Evolutionary conservation across 2,888 invertebrate genomes (phyloP), one percentile per base, ranked within the genome.

Genomic region (Fragum whitleyi): DNA sequence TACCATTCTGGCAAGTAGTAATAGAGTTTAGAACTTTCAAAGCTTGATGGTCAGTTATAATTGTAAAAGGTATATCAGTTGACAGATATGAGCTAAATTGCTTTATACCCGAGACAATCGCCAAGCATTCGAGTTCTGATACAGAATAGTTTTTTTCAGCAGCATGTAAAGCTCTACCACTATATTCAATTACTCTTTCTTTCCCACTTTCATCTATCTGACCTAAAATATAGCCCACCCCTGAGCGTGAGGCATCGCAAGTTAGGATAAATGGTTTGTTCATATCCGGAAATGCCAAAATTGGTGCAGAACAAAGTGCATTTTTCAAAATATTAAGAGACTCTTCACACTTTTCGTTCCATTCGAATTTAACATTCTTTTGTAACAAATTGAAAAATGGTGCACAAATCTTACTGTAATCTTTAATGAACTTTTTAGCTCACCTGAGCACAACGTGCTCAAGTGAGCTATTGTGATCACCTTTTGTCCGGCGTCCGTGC

Each of bases 21-120:
- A n/a, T n/a, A n/a, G n/a, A n/a, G n/a, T n/a, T n/a, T n/a, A n/a
- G 28, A 61, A 14, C 32, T 61, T 59, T 75, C 0, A 85, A 62
- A 14, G 86, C 75, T 47, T 77, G 68, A 73, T 88, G 86, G 42
- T 88, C 88, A 26, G 88, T 88, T 7, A 68, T 42, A 39, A 86
- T 65, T 19, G n/a, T n/a, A n/a, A n/a, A n/a, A n/a, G n/a, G n/a
- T n/a, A n/a, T n/a, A n/a, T n/a, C n/a, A n/a, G n/a, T n/a, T n/a
- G n/a, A n/a, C n/a, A n/a, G n/a, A n/a, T n/a, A n/a, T n/a, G n/a
- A n/a, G n/a, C n/a, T n/a, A n/a, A n/a, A n/a, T n/a, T n/a, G n/a
- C n/a, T n/a, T n/a, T n/a, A n/a, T n/a, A n/a, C n/a, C n/a, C n/a
- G 83, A 59, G 0, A 88, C 73, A n/a, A 86, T 65, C n/a, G 85